Evolutionary conservation across 1,140 invertebrate species (phyloP).

Genomic region (Triops longicaudatus): DNA sequence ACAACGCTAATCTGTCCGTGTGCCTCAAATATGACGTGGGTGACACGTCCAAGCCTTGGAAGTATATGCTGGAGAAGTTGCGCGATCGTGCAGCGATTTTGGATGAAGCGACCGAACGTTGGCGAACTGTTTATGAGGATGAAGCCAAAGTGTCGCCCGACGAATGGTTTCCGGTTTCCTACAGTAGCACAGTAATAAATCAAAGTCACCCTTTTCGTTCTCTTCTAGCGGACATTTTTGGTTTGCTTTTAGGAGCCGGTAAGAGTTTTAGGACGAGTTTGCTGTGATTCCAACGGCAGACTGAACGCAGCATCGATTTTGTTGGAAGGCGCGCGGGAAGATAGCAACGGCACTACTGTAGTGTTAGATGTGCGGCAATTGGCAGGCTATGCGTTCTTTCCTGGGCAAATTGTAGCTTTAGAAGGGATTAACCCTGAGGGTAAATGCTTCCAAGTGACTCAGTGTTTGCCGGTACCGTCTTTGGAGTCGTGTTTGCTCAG

Average conservation of each 20-base stretch:
- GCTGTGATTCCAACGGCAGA: slow-evolving; percentile 60
- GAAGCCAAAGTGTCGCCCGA: slow-evolving; percentile 3
- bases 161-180: not conserved
- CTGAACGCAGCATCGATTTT: slow-evolving; percentile 57
- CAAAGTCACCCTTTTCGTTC: not conserved
- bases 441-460: slow-evolving; percentile 35
- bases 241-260: slow-evolving; percentile 37
- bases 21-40: slow-evolving; percentile 18
- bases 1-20: not conserved
- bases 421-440: slow-evolving; percentile 61
- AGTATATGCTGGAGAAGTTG: slow-evolving; percentile 50
- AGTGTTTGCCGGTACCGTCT: slow-evolving; percentile 23
- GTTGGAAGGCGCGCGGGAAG: slow-evolving; percentile 50
- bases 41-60: slow-evolving; percentile 32
- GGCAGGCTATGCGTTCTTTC: slow-evolving; percentile 64
- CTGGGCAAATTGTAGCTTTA: slow-evolving; percentile 71
- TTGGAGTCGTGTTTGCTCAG: not conserved
- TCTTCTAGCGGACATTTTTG: not conserved
- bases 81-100: slow-evolving; percentile 41
- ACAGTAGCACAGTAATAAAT: slow-evolving; percentile 2
- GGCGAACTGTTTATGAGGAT: slow-evolving; percentile 15
- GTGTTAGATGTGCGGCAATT: slow-evolving; percentile 53
- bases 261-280: slow-evolving; percentile 53
- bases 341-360: slow-evolving; percentile 39
- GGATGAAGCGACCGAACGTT: slow-evolving; percentile 33